Percentiles rank a stretch among this genome's conserved stretches.
Conservation (phyloP, 2,888 invertebrate species). For the Ferrisia virgata region DNA sequence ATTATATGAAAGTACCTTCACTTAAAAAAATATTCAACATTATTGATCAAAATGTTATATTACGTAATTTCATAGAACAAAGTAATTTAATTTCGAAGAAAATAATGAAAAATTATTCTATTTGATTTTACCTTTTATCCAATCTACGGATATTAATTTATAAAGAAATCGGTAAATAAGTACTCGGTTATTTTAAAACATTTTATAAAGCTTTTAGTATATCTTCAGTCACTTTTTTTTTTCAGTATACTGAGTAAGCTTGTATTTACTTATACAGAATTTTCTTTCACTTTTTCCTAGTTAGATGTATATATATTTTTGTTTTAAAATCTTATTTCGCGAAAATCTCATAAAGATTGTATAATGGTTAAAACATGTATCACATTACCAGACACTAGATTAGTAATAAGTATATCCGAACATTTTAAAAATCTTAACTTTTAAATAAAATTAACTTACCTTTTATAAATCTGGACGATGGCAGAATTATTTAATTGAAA, state of each 20-base stretch:
- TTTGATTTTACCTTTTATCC: no score
- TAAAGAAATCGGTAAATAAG: no score
- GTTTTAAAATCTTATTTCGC: not conserved
- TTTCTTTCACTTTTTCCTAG: not conserved
- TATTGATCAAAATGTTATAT: no score
- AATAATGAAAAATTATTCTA: no score
- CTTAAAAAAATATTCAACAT: no score
- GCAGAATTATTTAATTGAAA: slow-evolving; percentile 13
- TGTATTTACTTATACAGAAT: not conserved
- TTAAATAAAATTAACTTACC: slow-evolving; percentile 22
- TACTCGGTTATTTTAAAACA: not conserved
- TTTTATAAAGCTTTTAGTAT: not conserved
- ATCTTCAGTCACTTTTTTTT: not conserved
- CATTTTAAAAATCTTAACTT: slow-evolving; percentile 12
- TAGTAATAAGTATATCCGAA: no score
- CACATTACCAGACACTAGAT: no score
- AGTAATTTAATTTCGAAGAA: no score
- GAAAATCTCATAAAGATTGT: not conserved
- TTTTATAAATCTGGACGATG: not conserved
- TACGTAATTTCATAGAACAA: no score
- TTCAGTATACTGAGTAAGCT: not conserved
- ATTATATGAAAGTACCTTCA: no score
- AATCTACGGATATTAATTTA: no score
- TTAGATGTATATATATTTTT: not conserved
- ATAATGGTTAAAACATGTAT: slow-evolving; percentile 3